These are phyloP conservation scores for Camptogramma bilineatum DNA, from an alignment of 2,888 invertebrate species.

Conservation along the genomic window DNA sequence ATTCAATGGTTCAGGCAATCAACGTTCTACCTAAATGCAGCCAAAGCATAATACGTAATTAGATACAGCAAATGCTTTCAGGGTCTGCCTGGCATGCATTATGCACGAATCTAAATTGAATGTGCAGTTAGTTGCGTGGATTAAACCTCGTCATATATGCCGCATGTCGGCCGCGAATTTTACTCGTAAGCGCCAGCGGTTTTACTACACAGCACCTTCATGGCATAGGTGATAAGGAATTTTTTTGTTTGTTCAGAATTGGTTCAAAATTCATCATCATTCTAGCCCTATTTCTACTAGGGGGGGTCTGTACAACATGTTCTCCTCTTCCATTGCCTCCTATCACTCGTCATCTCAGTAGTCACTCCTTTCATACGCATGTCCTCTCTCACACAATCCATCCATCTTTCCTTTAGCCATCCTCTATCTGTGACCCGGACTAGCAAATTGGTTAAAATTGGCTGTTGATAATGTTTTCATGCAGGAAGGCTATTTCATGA, in stretches of 20 bases:
- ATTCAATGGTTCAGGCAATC: conserved; percentile 11
- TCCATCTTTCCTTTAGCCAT: too few species aligned
- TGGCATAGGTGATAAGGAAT: conserved; percentile 12
- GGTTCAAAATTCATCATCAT: too few species aligned
- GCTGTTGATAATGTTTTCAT: too few species aligned
- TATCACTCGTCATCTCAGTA: too few species aligned
- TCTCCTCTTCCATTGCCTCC: too few species aligned
- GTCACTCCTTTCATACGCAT: too few species aligned
- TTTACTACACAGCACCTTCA: conserved; percentile 31
- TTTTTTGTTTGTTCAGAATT: neutral
- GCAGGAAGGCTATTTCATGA: too few species aligned
- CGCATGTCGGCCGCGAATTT: conserved; percentile 50
- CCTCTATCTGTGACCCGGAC: too few species aligned
- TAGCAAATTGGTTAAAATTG: too few species aligned
- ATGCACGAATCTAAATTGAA: conserved; percentile 82
- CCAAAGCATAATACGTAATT: conserved; percentile 79
- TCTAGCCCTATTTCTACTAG: too few species aligned
- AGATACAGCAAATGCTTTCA: conserved; percentile 80
- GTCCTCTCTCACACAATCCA: too few species aligned
- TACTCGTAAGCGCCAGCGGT: conserved; percentile 47
- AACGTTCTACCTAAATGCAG: conserved; percentile 18
- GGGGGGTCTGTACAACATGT: too few species aligned
- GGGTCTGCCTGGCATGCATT: conserved; percentile 73
- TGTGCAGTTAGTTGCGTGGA: conserved; percentile 76
- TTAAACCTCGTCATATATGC: conserved; percentile 58